phyloP scores from a whole-genome alignment of 2,888 invertebrate genomes.

The Pseudolycoriella hygida region DNA sequence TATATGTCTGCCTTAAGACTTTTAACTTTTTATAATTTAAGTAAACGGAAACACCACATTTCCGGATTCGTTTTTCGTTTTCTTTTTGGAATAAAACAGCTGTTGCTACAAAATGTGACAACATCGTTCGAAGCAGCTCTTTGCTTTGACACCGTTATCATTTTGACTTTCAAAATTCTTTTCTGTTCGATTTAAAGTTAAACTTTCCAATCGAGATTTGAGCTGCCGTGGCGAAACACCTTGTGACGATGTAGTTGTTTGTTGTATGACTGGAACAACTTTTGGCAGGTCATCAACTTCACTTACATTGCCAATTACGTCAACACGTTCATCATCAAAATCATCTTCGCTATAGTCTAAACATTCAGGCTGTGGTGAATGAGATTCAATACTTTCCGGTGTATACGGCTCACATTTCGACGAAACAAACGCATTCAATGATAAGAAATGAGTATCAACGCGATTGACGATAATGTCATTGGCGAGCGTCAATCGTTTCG shows the following conservation, averaged over 20 bases:
- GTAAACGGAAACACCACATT: too few species aligned
- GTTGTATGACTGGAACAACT: background rate
- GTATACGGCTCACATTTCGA: slow-evolving; percentile 53
- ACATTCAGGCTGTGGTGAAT: slow-evolving; percentile 41
- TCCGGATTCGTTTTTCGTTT: too few species aligned
- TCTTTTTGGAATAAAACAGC: too few species aligned
- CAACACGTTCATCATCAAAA: slow-evolving; percentile 11
- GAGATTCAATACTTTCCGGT: slow-evolving; percentile 66
- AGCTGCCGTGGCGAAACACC: slow-evolving; percentile 45
- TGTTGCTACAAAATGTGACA: slow-evolving; percentile 3
- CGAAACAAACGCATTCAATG: slow-evolving; percentile 13
- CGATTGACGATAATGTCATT: slow-evolving; percentile 34
- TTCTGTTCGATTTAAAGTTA: background rate
- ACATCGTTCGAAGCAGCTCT: slow-evolving; percentile 2
- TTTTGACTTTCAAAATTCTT: too few species aligned
- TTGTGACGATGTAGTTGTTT: slow-evolving; percentile 19
- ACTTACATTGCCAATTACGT: slow-evolving; percentile 6
- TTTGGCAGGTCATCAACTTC: slow-evolving; percentile 11
- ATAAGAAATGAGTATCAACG: slow-evolving; percentile 33
- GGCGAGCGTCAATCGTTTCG: slow-evolving; percentile 20
- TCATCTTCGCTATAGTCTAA: slow-evolving; percentile 23
- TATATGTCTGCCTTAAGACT: too few species aligned
- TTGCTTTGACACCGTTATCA: background rate
- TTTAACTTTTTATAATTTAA: too few species aligned
- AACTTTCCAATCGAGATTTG: slow-evolving; percentile 37